A percentile compares a stretch with the other conserved stretches of the same genome.
Conservation (phyloP, 2,113 vertebrate species). For the Brachyhypopomus gauderio region DNA sequence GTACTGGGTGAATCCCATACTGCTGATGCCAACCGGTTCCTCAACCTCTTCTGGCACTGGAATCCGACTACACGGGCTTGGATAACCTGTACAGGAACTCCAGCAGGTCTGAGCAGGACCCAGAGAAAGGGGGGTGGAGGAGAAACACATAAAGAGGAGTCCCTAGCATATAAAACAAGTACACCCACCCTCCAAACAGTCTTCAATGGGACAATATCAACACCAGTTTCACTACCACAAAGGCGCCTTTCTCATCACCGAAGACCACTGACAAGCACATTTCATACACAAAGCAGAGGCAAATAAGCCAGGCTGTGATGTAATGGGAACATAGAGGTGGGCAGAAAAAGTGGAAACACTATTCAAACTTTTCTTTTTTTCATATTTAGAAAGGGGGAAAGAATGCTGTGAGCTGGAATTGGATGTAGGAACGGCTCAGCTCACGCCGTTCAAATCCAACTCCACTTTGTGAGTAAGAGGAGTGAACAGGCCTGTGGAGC, state of each 20-base stretch:
- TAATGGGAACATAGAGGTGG: too few relatives aligned
- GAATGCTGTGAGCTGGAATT: too few relatives aligned
- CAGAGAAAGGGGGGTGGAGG: not conserved
- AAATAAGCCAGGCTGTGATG: too few relatives aligned
- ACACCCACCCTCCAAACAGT: not conserved
- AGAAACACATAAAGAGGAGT: slow-evolving; percentile 15
- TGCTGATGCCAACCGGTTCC: slow-evolving; percentile 58
- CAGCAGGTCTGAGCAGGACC: slow-evolving; percentile 62
- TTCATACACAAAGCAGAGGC: too few relatives aligned
- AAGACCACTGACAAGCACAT: not conserved
- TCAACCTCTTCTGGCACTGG: slow-evolving; percentile 82
- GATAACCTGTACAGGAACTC: slow-evolving; percentile 62
- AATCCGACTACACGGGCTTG: slow-evolving; percentile 79
- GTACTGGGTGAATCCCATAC: slow-evolving; percentile 64
- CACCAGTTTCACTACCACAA: not conserved
- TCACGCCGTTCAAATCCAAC: too few relatives aligned
- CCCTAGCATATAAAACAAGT: slow-evolving; percentile 20
- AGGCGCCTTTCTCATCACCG: not conserved
- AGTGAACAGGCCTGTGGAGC: too few relatives aligned
- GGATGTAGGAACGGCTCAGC: too few relatives aligned
- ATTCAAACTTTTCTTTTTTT: too few relatives aligned
- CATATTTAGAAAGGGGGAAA: too few relatives aligned
- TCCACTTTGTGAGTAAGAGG: too few relatives aligned
- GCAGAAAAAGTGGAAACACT: too few relatives aligned
- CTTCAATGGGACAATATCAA: not conserved